Evolutionary conservation across 2,888 invertebrate genomes (phyloP).

Genomic region (Ametastegia equiseti): DNA sequence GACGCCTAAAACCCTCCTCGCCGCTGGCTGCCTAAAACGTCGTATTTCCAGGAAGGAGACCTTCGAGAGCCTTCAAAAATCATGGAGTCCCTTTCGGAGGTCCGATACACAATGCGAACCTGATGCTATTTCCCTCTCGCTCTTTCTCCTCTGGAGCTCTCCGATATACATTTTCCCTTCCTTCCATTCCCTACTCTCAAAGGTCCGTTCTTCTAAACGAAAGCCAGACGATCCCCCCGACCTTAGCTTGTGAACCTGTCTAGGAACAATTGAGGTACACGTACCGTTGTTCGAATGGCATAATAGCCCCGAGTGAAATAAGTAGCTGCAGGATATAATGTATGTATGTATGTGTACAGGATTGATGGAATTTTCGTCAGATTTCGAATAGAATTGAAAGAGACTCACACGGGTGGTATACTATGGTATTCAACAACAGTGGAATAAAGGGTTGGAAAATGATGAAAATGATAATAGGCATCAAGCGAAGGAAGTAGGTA

Average conservation of each 20-base stretch:
- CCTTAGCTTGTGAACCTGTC: slow-evolving; percentile 31
- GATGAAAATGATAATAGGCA: neutral
- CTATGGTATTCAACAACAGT: neutral
- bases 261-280: slow-evolving; percentile 47
- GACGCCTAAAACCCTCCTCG: neutral
- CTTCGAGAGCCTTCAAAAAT: slow-evolving; percentile 47
- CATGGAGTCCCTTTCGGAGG: slow-evolving; percentile 44
- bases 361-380: too few species aligned
- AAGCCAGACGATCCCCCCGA: slow-evolving; percentile 41
- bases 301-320: slow-evolving; percentile 52
- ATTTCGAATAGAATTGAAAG: neutral
- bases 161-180: slow-evolving; percentile 49
- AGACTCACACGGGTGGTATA: neutral
- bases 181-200: slow-evolving; percentile 48
- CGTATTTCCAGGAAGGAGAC: slow-evolving; percentile 48
- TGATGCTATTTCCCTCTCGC: slow-evolving; percentile 49
- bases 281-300: slow-evolving; percentile 42
- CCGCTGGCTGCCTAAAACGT: slow-evolving; percentile 24
- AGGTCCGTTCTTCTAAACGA: slow-evolving; percentile 27
- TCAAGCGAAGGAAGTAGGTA: slow-evolving; percentile 42
- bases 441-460: neutral
- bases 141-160: slow-evolving; percentile 47
- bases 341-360: too few species aligned
- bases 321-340: slow-evolving; percentile 24
- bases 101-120: slow-evolving; percentile 63